Percentiles rank a stretch among this genome's conserved stretches.
Conservation (phyloP, 2,113 vertebrate genomes). For the Geococcyx californianus region DNA sequence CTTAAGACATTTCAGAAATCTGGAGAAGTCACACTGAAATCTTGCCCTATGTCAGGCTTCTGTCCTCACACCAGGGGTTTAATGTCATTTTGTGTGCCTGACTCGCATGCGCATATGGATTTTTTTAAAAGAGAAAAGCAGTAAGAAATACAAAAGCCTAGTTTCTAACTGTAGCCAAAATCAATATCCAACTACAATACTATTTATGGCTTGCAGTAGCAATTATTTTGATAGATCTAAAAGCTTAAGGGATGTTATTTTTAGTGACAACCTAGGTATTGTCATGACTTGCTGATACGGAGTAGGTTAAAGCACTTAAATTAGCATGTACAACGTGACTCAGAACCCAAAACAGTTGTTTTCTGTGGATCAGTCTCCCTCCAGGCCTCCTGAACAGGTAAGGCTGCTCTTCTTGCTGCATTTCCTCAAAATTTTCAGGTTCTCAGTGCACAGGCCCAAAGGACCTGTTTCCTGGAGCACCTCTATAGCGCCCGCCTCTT, state of each 20-base stretch:
- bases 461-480: not conserved
- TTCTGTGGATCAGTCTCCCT: not conserved
- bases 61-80: not conserved
- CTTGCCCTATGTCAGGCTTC: not conserved
- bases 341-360: not conserved
- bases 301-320: not conserved
- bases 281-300: not conserved
- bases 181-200: not conserved
- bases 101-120: not conserved
- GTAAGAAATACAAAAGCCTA: not conserved
- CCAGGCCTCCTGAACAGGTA: not conserved
- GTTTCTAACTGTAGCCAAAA: not conserved
- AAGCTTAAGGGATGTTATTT: not conserved
- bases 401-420: not conserved
- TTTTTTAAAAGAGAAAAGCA: not conserved
- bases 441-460: not conserved
- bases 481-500: not conserved
- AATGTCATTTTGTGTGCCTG: not conserved
- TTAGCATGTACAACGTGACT: not conserved
- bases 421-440: not conserved
- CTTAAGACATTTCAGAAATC: not conserved
- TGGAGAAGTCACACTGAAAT: not conserved
- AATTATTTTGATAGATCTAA: not conserved
- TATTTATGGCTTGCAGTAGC: not conserved
- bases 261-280: not conserved